Evolutionary conservation across 1,140 invertebrate species (phyloP), one percentile per base, ranked within the genome.

Genomic region (Proales similis): DNA sequence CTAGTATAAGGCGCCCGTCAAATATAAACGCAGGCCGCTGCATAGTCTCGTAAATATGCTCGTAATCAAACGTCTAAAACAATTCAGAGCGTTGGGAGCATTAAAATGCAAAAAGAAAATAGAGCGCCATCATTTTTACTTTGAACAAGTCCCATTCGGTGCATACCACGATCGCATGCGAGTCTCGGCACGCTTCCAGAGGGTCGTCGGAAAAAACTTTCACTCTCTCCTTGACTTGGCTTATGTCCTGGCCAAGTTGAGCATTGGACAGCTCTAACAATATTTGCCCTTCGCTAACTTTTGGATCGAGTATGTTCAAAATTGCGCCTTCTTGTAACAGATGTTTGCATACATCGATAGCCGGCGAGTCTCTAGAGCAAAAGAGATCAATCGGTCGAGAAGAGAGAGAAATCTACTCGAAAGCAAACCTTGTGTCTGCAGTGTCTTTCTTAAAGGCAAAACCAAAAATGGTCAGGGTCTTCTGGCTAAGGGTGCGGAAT

Each of bases 61-160:
- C 79, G 69, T 89, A 99, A 76, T 99, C 87, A 63, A 93, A 12
- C 75, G 79, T 86, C 89, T 69, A 63, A 82, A n/a, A 46, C 81
- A 65, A 70, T 48, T 95, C 91, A n/a, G n/a, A n/a, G n/a, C 63
- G 63, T 48, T 32, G 17, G 48, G 38, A 45, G 30, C 12, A 19
- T 14, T 4, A 9, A 48, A 7, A 24, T 29, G 47, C 6, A 47
- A 17, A 17, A 17, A 42, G 64, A 3, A 5, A 7, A 38, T 1
- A 6, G 30, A 14, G 22, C 30, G 11, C 22, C n/a, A n/a, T n/a
- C n/a, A n/a, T n/a, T n/a, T n/a, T n/a, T n/a, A n/a, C n/a, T n/a
- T n/a, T n/a, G n/a, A n/a, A n/a, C n/a, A n/a, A n/a, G 72, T 97
- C 92, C 94, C 95, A 99, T 78, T 98, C 94, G 0, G 95, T 99